A percentile compares a stretch with the other conserved stretches of the same genome.
phyloP scores from a whole-genome alignment of 2,113 vertebrate species.

The Gadus chalcogrammus region DNA sequence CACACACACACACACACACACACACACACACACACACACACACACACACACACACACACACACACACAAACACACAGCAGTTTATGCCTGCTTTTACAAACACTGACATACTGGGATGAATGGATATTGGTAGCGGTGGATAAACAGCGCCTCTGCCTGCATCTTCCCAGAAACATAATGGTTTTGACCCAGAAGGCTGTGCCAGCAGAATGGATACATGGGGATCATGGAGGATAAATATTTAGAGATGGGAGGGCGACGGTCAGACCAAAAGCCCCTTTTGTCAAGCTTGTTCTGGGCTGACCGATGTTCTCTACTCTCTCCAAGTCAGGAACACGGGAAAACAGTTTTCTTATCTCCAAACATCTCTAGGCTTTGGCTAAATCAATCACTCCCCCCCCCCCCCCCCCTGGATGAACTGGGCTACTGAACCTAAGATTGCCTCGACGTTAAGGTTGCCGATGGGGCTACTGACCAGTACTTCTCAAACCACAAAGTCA shows the following conservation, averaged over 20 bases:
- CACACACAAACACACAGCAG: conserved; percentile 15
- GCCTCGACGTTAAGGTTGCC: not conserved
- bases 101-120: conserved; percentile 54
- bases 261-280: conserved; percentile 37
- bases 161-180: conserved; percentile 65
- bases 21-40: no score
- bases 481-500: no score
- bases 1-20: not conserved
- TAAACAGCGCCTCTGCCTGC: conserved; percentile 45
- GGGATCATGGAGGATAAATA: conserved; percentile 63
- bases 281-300: conserved; percentile 29
- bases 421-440: not conserved
- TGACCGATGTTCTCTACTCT: conserved; percentile 17
- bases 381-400: conserved; percentile 27
- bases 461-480: no score
- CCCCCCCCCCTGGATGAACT: not conserved
- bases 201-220: conserved; percentile 52
- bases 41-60: no score
- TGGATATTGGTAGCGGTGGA: conserved; percentile 42
- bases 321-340: conserved; percentile 44
- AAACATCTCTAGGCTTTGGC: conserved; percentile 44
- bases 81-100: conserved; percentile 60
- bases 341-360: conserved; percentile 50
- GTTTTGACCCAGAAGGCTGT: conserved; percentile 63
- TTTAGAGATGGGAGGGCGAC: conserved; percentile 63